Conservation (phyloP, 1,140 invertebrate species). For the Drosophila bifasciata region DNA sequence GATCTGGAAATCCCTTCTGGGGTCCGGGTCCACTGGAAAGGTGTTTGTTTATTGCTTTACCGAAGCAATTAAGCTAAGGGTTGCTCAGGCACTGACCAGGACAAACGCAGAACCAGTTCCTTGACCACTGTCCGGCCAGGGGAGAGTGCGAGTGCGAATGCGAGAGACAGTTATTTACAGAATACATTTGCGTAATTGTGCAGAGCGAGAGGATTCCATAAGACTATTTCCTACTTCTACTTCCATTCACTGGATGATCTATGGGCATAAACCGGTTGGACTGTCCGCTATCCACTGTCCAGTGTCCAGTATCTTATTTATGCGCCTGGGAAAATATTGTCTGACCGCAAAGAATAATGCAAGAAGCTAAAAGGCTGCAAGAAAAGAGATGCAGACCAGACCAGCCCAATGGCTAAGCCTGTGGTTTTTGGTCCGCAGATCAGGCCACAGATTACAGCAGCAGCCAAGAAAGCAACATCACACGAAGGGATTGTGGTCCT, state of each 20-base stretch:
- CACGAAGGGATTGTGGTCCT: slow-evolving; percentile 20
- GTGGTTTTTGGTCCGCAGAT: slow-evolving; percentile 38
- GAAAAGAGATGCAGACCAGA: slow-evolving; percentile 18
- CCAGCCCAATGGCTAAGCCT: slow-evolving; percentile 35
- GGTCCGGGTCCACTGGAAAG: slow-evolving; percentile 28
- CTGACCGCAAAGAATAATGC: slow-evolving; percentile 46
- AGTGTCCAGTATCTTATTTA: slow-evolving; percentile 60
- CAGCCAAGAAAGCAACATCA: slow-evolving; percentile 20
- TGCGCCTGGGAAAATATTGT: slow-evolving; percentile 64
- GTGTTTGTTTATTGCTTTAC: slow-evolving; percentile 59
- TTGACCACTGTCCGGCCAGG: slow-evolving; percentile 53
- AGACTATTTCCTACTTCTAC: slow-evolving; percentile 6
- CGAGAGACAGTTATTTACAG: slow-evolving; percentile 55
- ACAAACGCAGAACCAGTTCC: slow-evolving; percentile 38
- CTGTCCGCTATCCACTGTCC: slow-evolving; percentile 41
- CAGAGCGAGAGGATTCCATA: slow-evolving; percentile 15
- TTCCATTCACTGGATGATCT: slow-evolving; percentile 50
- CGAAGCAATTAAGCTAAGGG: slow-evolving; percentile 60
- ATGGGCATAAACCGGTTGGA: slow-evolving; percentile 47
- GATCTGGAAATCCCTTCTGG: slow-evolving; percentile 47
- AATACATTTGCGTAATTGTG: slow-evolving; percentile 66
- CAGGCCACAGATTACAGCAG: slow-evolving; percentile 39
- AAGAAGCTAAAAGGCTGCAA: slow-evolving; percentile 19
- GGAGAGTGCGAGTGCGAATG: slow-evolving; percentile 32
- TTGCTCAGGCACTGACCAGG: slow-evolving; percentile 26